These are phyloP conservation scores for Scomber japonicus DNA, from an alignment of 2,113 vertebrate genomes.

Conservation along the genomic window DNA sequence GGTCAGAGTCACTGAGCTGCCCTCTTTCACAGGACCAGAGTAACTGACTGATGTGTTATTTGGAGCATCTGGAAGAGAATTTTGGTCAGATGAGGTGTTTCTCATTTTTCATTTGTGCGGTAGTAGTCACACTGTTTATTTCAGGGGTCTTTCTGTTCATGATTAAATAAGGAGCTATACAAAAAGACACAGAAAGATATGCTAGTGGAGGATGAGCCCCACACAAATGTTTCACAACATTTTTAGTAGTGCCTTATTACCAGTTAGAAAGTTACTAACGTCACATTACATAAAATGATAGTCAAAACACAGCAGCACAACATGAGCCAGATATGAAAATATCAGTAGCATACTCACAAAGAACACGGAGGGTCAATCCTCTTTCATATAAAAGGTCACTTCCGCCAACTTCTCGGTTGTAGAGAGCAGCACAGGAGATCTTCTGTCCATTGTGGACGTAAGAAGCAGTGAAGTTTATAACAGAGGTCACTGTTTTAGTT, in stretches of 20 bases:
- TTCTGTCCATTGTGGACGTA: constrained; percentile 66
- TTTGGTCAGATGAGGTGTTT: background rate
- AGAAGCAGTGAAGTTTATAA: constrained; percentile 72
- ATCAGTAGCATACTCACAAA: constrained; percentile 61
- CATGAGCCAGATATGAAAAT: background rate
- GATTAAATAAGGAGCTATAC: too few relatives aligned
- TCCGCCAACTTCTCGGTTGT: constrained; percentile 52
- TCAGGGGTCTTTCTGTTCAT: too few relatives aligned
- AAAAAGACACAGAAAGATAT: too few relatives aligned
- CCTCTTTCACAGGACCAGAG: constrained; percentile 59
- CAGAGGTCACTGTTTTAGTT: constrained; percentile 34
- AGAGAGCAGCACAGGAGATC: constrained; percentile 58
- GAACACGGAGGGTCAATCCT: constrained; percentile 53
- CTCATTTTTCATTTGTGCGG: too few relatives aligned
- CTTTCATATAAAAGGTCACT: constrained; percentile 35
- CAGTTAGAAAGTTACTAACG: too few relatives aligned
- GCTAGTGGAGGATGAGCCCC: too few relatives aligned
- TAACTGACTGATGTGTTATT: constrained; percentile 66
- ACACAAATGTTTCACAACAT: too few relatives aligned
- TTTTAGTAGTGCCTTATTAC: too few relatives aligned
- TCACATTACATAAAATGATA: background rate
- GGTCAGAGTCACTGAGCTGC: constrained; percentile 65
- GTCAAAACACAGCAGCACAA: background rate
- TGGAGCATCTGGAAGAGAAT: constrained; percentile 72
- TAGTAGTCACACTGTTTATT: too few relatives aligned